Evolutionary conservation across 2,888 invertebrate genomes (phyloP).

Genomic region (Drosophila fulvimacula): DNA sequence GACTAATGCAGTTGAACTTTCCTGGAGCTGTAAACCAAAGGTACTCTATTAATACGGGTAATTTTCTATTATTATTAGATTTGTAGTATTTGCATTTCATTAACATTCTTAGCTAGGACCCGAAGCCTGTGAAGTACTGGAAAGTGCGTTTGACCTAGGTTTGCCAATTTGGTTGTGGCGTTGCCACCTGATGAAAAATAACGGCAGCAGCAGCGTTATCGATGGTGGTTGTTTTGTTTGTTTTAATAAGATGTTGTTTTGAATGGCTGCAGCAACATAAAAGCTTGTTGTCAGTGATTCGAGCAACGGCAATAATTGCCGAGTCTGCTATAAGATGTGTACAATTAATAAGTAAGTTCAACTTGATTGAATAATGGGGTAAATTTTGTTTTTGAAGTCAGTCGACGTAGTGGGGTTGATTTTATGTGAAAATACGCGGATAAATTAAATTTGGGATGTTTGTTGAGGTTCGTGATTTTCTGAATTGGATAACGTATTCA

Average conservation of each 20-base stretch:
- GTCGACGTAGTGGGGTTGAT: too few species aligned
- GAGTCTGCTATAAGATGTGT: constrained; percentile 43
- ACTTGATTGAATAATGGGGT: too few species aligned
- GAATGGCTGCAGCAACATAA: constrained; percentile 56
- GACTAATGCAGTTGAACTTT: neutral
- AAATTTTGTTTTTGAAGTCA: too few species aligned
- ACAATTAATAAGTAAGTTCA: neutral
- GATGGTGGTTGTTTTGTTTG: neutral
- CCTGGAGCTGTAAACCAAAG: constrained; percentile 22
- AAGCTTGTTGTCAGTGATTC: constrained; percentile 52
- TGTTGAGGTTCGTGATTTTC: too few species aligned
- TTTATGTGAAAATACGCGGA: too few species aligned
- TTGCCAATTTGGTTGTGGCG: neutral
- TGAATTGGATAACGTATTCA: too few species aligned
- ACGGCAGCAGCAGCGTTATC: neutral
- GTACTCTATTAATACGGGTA: constrained; percentile 39
- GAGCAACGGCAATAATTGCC: constrained; percentile 77
- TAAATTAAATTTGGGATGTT: too few species aligned
- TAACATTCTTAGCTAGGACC: constrained; percentile 20
- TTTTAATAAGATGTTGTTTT: constrained; percentile 57
- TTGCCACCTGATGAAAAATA: constrained; percentile 34
- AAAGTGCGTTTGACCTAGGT: neutral
- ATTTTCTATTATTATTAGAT: constrained; percentile 10
- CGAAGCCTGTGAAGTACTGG: neutral
- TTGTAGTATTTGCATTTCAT: constrained; percentile 28